These are phyloP conservation scores for Entelurus aequoreus DNA, from an alignment of 2,113 vertebrate genomes.

Conservation along the genomic window DNA sequence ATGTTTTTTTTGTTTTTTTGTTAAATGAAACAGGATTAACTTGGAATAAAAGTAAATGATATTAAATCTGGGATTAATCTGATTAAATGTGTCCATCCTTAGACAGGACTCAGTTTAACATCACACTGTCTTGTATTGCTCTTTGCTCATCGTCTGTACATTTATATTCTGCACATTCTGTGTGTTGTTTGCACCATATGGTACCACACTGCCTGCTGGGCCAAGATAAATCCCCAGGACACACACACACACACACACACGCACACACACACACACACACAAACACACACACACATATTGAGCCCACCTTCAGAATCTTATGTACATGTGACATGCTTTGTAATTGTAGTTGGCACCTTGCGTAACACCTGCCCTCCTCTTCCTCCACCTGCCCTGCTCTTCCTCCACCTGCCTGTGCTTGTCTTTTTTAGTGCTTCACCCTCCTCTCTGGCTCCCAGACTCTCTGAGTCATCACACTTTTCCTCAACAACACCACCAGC, in stretches of 20 bases:
- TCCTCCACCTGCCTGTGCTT: constrained; percentile 43
- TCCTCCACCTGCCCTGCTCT: constrained; percentile 24
- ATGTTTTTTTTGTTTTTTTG: no score
- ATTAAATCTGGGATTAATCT: no score
- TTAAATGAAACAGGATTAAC: no score
- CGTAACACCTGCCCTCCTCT: constrained; percentile 24
- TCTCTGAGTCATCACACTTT: constrained; percentile 42
- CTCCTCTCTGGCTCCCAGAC: constrained; percentile 25
- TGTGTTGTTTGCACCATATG: constrained; percentile 60
- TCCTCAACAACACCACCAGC: constrained; percentile 18
- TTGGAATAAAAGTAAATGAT: no score
- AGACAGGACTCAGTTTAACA: neutral
- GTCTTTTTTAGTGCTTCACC: constrained; percentile 34
- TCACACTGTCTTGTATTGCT: constrained; percentile 10
- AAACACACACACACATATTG: constrained; percentile 10
- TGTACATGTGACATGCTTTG: constrained; percentile 40
- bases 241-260: constrained; percentile 25
- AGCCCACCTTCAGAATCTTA: constrained; percentile 28
- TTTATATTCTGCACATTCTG: constrained; percentile 9
- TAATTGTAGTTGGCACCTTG: constrained; percentile 52
- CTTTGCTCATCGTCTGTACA: constrained; percentile 3
- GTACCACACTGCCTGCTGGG: constrained; percentile 61
- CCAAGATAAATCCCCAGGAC: constrained; percentile 61
- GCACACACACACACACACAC: no score
- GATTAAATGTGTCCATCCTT: no score